These are phyloP conservation scores for Pharmacophagus antenor DNA, from an alignment of 2,888 invertebrate genomes.

Conservation along the genomic window DNA sequence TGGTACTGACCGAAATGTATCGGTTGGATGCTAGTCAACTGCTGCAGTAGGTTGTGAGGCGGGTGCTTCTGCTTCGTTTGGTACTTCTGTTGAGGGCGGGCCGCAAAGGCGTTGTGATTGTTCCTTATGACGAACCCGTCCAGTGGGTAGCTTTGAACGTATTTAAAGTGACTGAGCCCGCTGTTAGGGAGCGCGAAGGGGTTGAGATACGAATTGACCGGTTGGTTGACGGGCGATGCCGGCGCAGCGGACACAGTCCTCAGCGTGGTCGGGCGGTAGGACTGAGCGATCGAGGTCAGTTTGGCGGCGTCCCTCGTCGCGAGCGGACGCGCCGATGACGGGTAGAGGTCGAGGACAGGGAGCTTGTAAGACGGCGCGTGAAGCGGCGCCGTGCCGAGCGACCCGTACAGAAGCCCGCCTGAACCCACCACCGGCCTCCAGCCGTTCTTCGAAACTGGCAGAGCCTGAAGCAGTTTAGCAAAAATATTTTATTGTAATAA, in stretches of 20 bases:
- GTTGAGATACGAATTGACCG: slow-evolving; percentile 71
- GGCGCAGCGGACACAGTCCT: slow-evolving; percentile 54
- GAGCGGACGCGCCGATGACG: slow-evolving; percentile 66
- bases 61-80: slow-evolving; percentile 62
- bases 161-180: slow-evolving; percentile 62
- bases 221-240: slow-evolving; percentile 59
- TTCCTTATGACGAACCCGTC: slow-evolving; percentile 67
- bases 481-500: too few species aligned
- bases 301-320: slow-evolving; percentile 64
- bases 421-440: slow-evolving; percentile 83
- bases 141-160: slow-evolving; percentile 64
- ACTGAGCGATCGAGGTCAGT: slow-evolving; percentile 72
- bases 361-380: slow-evolving; percentile 66
- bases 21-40: slow-evolving; percentile 63
- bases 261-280: slow-evolving; percentile 70
- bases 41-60: slow-evolving; percentile 61
- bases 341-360: slow-evolving; percentile 57
- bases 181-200: slow-evolving; percentile 65
- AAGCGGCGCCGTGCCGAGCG: slow-evolving; percentile 58
- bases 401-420: slow-evolving; percentile 58
- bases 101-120: slow-evolving; percentile 62
- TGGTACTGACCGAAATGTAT: slow-evolving; percentile 66
- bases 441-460: slow-evolving; percentile 80
- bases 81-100: slow-evolving; percentile 59
- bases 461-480: slow-evolving; percentile 64